Evolutionary conservation across 1,140 invertebrate genomes (phyloP), one percentile per base, ranked within the genome.

Genomic region (Hypothenemus hampei): DNA sequence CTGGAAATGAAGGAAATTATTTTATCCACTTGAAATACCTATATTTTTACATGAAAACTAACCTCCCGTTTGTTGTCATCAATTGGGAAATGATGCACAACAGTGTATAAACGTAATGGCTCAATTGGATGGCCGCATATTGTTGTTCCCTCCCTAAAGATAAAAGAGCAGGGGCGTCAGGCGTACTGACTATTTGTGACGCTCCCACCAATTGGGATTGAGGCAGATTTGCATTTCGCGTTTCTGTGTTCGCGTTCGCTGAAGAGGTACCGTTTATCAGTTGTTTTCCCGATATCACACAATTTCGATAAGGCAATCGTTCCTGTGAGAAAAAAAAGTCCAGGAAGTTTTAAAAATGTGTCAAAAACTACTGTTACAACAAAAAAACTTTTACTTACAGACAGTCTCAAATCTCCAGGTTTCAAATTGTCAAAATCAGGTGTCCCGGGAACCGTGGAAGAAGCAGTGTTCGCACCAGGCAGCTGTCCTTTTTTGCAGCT

Each of bases 71-170:
- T n/a, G 81, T 87, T 0, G 88, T 90, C 76, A 91, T 86, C 63
- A 91, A 83, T 69, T 89, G 87, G 58, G 83, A 89, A 56, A 90
- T 87, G 55, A 91, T 87, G 66, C 85, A 89, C 0, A 89, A 76
- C 23, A 92, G 73, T 1, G 85, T 89, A 68, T 91, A 89, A 37
- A 92, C 79, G 57, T 89, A 85, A 70, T 91, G 85, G 11, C 87
- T 86, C 19, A 91, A 73, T 58, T 83, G 82, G 20, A 90, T 74
- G 36, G 85, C 85, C 1, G 84, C 80, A 62, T 81, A 78, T 63
- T 85, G 83, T 57, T 85, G 81, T 65, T 86, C 83, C 75, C 65
- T 70, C 13, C 73, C 77, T 13, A 75, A 56, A 20, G 73, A 70
- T 26, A 75, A 58, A 63, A 75, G 72, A 52, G 70, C 72, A 37